Evolutionary conservation across 2,113 vertebrate species (phyloP).

Genomic region (Elachura formosa): DNA sequence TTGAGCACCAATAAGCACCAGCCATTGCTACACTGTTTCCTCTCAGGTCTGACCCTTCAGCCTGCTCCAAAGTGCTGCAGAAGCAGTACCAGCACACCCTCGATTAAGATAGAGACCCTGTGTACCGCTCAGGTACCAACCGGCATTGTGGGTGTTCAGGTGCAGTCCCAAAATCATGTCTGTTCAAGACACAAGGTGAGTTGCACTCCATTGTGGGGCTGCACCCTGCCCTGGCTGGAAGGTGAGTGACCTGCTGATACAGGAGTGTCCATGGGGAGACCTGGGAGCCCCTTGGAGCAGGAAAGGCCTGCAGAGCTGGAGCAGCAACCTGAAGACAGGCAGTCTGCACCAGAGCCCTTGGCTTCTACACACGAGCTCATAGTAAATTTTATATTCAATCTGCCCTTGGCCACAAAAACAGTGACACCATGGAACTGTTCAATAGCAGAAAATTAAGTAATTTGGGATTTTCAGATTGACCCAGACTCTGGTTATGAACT

Average conservation of each 20-base stretch:
- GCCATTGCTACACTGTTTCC: not conserved
- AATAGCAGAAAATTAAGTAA: not conserved
- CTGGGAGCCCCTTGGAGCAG: not conserved
- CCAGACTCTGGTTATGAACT: not conserved
- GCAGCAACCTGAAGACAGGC: not conserved
- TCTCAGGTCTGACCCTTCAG: not conserved
- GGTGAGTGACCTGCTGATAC: no score
- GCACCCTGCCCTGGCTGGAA: not conserved
- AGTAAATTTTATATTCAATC: not conserved
- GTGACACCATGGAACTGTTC: not conserved
- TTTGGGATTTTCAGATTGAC: not conserved
- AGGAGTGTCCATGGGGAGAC: fast-evolving
- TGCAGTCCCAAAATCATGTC: not conserved
- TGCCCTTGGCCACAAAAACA: not conserved
- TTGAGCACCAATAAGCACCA: not conserved
- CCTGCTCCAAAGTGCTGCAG: not conserved
- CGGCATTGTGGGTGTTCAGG: not conserved
- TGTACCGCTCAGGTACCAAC: fast-evolving
- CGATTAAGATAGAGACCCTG: fast-evolving
- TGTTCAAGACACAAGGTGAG: fast-evolving
- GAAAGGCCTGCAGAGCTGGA: not conserved
- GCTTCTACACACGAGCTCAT: not conserved
- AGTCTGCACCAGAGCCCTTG: not conserved
- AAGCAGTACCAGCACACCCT: not conserved
- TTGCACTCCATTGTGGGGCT: fast-evolving